Evolutionary conservation across 23 tunicate species (phyloP).

Genomic region (Styela clava): DNA sequence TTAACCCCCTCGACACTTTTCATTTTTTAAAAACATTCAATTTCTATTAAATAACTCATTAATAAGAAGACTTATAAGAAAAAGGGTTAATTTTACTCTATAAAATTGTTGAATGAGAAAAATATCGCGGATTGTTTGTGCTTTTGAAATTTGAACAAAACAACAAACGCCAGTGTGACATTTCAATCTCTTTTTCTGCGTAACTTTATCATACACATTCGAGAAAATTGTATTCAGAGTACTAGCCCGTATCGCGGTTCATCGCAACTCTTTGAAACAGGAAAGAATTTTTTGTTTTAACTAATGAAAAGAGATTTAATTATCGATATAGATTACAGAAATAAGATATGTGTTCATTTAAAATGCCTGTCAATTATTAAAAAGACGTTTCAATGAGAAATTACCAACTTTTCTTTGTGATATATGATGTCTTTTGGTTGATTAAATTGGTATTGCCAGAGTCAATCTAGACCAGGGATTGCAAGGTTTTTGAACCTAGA

Average conservation of each 20-base stretch:
- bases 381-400: not conserved
- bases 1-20: not conserved
- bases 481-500: too few species aligned
- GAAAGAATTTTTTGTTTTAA: not conserved
- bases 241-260: not conserved
- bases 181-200: not conserved
- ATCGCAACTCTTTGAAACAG: not conserved
- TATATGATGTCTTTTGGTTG: too few species aligned
- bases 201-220: not conserved
- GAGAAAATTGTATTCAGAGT: not conserved
- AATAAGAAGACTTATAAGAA: too few species aligned
- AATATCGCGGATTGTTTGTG: not conserved
- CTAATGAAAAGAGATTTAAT: not conserved
- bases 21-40: not conserved
- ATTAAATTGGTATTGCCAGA: too few species aligned
- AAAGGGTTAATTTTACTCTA: not conserved
- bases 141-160: not conserved
- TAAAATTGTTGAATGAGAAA: too few species aligned
- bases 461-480: too few species aligned
- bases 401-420: too few species aligned
- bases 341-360: not conserved
- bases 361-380: not conserved
- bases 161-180: not conserved
- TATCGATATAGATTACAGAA: not conserved
- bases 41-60: too few species aligned